Evolutionary conservation across 2,113 vertebrate genomes (phyloP).

Genomic region (Phainopepla nitens): DNA sequence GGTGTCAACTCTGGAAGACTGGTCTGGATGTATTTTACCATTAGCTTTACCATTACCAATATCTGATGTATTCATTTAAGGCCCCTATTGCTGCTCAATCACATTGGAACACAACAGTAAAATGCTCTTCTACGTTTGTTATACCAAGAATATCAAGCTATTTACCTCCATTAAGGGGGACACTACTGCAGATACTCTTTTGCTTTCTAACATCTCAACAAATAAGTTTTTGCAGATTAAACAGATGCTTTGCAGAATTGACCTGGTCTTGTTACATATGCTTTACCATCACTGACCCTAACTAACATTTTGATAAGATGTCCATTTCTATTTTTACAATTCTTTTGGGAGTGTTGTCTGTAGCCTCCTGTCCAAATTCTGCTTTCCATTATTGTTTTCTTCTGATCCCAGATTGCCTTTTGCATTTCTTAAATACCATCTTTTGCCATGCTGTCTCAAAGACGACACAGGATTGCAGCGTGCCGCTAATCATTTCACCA

Average conservation of each 20-base stretch:
- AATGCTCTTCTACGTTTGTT: accelerated
- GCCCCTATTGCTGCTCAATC: neutral
- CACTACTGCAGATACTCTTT: neutral
- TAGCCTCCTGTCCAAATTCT: neutral
- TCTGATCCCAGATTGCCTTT: neutral
- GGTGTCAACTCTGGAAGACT: neutral
- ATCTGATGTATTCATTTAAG: neutral
- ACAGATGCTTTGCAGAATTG: neutral
- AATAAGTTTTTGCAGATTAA: neutral
- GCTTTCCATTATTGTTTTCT: neutral
- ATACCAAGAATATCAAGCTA: neutral
- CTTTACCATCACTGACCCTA: neutral
- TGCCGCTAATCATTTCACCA: neutral
- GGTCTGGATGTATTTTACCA: neutral
- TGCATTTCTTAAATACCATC: neutral
- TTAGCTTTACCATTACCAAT: neutral
- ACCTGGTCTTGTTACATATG: neutral
- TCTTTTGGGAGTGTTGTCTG: neutral
- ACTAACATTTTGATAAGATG: neutral
- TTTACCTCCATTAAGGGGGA: neutral
- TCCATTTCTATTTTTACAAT: neutral
- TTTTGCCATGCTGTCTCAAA: neutral
- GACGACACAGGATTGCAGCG: neutral
- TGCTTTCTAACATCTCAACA: neutral
- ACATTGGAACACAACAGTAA: neutral